phyloP scores from a whole-genome alignment of 2,797 vertebrate species.

The Enteromius paludinosus region DNA sequence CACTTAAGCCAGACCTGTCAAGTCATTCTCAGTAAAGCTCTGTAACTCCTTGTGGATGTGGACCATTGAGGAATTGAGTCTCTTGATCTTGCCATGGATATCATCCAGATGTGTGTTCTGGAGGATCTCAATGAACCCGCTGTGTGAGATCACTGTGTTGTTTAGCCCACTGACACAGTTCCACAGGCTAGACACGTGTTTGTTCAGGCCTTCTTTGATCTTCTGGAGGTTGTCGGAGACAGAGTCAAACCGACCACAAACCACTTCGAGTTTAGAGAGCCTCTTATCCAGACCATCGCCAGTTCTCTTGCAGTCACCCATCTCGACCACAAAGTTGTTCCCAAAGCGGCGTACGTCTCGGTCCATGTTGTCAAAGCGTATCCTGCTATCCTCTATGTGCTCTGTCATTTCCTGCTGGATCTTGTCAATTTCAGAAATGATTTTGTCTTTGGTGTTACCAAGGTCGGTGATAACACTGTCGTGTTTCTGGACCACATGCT shows the following conservation, averaged over 20 bases:
- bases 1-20: constrained; percentile 74
- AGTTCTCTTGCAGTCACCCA: constrained; percentile 78
- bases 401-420: constrained; percentile 87
- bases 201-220: constrained; percentile 87
- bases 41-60: constrained; percentile 78
- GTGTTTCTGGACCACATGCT: constrained; percentile 86
- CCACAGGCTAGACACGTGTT: constrained; percentile 87
- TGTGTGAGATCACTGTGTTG: constrained; percentile 76
- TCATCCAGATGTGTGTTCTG: constrained; percentile 79
- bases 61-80: constrained; percentile 84
- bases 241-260: constrained; percentile 85
- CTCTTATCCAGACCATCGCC: constrained; percentile 84
- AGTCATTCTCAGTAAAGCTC: constrained; percentile 68
- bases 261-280: constrained; percentile 86
- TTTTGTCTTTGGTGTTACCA: constrained; percentile 86
- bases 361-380: constrained; percentile 78
- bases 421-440: constrained; percentile 91
- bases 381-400: constrained; percentile 82
- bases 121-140: constrained; percentile 80
- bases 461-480: constrained; percentile 85
- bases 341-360: constrained; percentile 77
- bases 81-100: constrained; percentile 81
- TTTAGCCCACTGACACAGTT: constrained; percentile 84
- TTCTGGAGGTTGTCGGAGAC: constrained; percentile 84
- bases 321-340: constrained; percentile 72